phyloP scores from a whole-genome alignment of 2,888 invertebrate species.

The Hedychridium roseum region DNA sequence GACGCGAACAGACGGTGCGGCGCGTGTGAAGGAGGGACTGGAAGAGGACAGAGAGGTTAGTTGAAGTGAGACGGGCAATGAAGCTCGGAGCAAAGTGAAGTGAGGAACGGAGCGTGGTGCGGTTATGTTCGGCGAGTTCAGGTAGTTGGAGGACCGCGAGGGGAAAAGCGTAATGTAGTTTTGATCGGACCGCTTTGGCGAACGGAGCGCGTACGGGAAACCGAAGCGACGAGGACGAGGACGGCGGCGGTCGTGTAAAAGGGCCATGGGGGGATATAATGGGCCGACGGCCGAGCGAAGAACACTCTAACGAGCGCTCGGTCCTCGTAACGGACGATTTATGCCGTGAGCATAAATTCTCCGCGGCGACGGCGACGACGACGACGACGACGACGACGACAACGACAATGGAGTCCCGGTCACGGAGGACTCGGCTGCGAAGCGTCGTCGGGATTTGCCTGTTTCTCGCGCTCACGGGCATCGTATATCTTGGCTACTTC shows the following conservation, averaged over 20 bases:
- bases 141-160: too few species aligned
- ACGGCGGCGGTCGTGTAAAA: conserved; percentile 11
- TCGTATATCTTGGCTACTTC: conserved; percentile 89
- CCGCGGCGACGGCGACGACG: too few species aligned
- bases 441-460: conserved; percentile 84
- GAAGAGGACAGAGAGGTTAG: too few species aligned
- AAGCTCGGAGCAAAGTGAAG: too few species aligned
- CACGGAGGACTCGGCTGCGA: conserved; percentile 75
- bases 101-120: conserved; percentile 14
- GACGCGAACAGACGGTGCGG: too few species aligned
- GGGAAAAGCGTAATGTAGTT: too few species aligned
- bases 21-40: too few species aligned
- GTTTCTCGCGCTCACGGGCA: conserved; percentile 83
- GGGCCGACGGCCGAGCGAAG: conserved; percentile 49
- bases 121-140: conserved; percentile 22
- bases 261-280: conserved; percentile 45
- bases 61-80: too few species aligned
- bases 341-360: too few species aligned
- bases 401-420: conserved; percentile 76
- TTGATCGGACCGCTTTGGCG: conserved; percentile 28
- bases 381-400: too few species aligned
- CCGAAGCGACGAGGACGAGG: too few species aligned
- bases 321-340: conserved; percentile 42
- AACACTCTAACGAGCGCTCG: conserved; percentile 47
- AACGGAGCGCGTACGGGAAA: conserved; percentile 13